Conservation (phyloP, 2,888 invertebrate genomes). For the Nowickia ferox region DNA sequence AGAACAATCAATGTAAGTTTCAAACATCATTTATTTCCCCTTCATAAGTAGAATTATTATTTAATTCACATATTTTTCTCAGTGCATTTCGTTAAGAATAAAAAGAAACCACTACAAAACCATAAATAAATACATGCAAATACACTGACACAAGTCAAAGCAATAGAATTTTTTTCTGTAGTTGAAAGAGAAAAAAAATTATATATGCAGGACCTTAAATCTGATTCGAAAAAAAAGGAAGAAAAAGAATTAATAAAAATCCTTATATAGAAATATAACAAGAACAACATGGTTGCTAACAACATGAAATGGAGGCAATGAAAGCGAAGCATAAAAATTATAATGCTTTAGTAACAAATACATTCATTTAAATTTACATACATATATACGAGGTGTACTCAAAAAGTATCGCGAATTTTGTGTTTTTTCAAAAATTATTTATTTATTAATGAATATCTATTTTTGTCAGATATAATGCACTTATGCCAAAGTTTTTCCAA, state of each 20-base stretch:
- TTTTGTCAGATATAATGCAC: too few species aligned
- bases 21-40: not conserved
- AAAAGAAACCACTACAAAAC: conserved; percentile 76
- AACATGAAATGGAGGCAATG: conserved; percentile 65
- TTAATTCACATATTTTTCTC: conserved; percentile 1
- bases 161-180: conserved; percentile 58
- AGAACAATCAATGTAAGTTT: too few species aligned
- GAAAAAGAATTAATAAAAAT: conserved; percentile 32
- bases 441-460: too few species aligned
- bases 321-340: conserved; percentile 63
- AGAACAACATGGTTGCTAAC: conserved; percentile 73
- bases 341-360: conserved; percentile 37
- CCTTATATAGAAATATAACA: conserved; percentile 72
- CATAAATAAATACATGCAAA: conserved; percentile 76
- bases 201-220: conserved; percentile 75
- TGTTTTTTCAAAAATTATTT: too few species aligned
- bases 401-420: too few species aligned
- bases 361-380: conserved; percentile 19
- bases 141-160: conserved; percentile 64
- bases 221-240: conserved; percentile 62
- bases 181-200: conserved; percentile 34
- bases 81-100: conserved; percentile 64
- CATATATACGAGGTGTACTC: conserved; percentile 7
- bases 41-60: not conserved
- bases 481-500: too few species aligned